Evolutionary conservation across 2,888 invertebrate species (phyloP), one percentile per base, ranked within the genome.

Genomic region (Tricholauxania praeusta): DNA sequence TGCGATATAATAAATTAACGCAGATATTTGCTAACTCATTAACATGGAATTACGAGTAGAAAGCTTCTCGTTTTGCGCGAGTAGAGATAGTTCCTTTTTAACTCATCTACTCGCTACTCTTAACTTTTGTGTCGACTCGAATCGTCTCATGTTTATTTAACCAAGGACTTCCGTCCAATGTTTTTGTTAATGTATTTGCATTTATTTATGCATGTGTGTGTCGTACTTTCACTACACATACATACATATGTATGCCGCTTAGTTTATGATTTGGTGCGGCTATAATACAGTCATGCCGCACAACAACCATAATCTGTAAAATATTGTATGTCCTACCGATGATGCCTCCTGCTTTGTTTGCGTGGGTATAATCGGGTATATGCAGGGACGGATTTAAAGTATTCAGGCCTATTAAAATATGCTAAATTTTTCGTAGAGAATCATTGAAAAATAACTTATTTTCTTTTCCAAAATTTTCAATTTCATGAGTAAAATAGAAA

Each of bases 21-120:
- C 19, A 57, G 22, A 22, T 57, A 57, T 57, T 57, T 57, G 57
- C 57, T 57, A 57, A 28, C 57, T 57, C 57, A 57, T 57, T 28
- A 28, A 57, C 28, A 19, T 57, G 12, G 22, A 28, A 57, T 57
- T 57, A 57, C 39, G 39, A 10, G 39, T 39, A 10, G 39, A 10
- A n/a, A 39, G 10, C 39, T 39, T 10, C 39, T 39, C 39, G 39
- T 39, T 39, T 28, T 39, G 10, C 7, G 39, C 39, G 39, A 39
- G 39, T 39, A 28, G 28, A 28, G 28, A 28, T 28, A 28, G 28
- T 28, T 28, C 3, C 28, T 28, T 39, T 39, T 39, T 39, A 39
- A 39, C 10, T 39, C 39, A 39, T 7, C 10, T 39, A 39, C 39
- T 10, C 39, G 39, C 39, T 39, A 39, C 39, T 39, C 22, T 57